Base-by-base conservation (phyloP, 1,140 invertebrate species). In the Drosophila virilis region DNA sequence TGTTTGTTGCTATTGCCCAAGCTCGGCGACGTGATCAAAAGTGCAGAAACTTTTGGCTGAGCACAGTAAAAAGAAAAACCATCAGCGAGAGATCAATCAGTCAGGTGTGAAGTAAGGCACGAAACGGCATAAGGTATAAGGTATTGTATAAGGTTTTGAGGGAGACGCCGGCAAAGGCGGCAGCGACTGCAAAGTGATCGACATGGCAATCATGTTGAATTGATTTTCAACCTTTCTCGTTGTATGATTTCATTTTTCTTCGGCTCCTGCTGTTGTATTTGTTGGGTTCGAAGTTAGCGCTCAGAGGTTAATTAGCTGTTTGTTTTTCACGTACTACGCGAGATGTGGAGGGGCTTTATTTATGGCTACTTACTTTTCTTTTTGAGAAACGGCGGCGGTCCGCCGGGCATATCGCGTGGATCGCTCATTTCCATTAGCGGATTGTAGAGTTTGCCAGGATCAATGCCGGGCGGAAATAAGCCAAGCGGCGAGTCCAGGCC, bases 371-470 rank as follows among this genome's bases (percentile, higher is more conserved):
- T 93, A 95, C 95, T 95, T 94, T 95, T 95, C 93, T 95, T 95
- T 93, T 95, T 95, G 55, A 94, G 93, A 75, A 92, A 94, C 92
- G 67, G 94, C 93, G 92, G 95, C 12, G 93, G 92, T 64, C 94
- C 93, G 38, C 94, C 94, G 2, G 94, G 93, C 69, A 94, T 94
- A 38, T 85, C 90, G 48, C 92, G 75, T 6, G 92, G 92, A 77
- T 96, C 95, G 12, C 94, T 92, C 83, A 96, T 94, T 86, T 96
- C 95, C 93, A 96, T 94, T 22, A 96, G 92, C 5, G 95, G 95
- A 91, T 94, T 95, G 89, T 94, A 94, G 75, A 94, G 93, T 88
- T 96, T 94, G 74, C 94, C 94, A 80, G 95, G 94, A 75, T 96
- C 95, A 92, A 96, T 94, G 58, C 95, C 95, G 12, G 94, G 94